Evolutionary conservation across 2,113 vertebrate genomes (phyloP), one percentile per base, ranked within the genome.

Genomic region (Gallinago undulata): DNA sequence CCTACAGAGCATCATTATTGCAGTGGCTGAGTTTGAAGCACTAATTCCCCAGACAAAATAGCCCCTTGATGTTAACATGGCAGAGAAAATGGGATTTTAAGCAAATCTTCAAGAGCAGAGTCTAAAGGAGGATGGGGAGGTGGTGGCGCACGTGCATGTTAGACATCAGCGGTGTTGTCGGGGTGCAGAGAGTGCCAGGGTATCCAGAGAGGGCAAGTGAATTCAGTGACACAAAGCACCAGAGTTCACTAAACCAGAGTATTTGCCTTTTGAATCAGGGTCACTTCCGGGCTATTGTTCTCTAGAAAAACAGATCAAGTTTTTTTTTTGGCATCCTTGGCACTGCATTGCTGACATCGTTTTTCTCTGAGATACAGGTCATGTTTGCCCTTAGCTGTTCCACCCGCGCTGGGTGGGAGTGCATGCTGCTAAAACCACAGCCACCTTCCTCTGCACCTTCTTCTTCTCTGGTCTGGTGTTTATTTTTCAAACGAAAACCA

Each of bases 351-450:
- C 39, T 87, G 79, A 81, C 18, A 11, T 43, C 3, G 60, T 39
- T 90, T 67, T 86, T 39, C 60, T 86, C 33, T 0, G 1, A 62
- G 18, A 53, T 15, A 48, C 0, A 2, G 41, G 41, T 51, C 60
- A 22, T 19, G 9, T 51, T 84, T 84, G 23, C 43, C 69, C 41
- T 84, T 41, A 75, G 59, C 7, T 16, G 43, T n/a, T 79, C 30
- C 67, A 76, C 81, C 59, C 31, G 30, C 0, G 1, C 39, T 63
- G 33, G 67, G 28, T 0, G 1, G 53, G 48, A 87, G 33, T 11
- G 41, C 43, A 87, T 11, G 27, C 43, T 84, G 53, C 76, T 81
- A 60, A 95, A 96, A 81, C 39, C 96, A 78, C 73, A 84, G 53
- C 11, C 2, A 19, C 5, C 37, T 80, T 74, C 27, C 66, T 68